These are phyloP conservation scores for Hipparchia semele DNA, from an alignment of 2,888 invertebrate genomes.

Conservation along the genomic window DNA sequence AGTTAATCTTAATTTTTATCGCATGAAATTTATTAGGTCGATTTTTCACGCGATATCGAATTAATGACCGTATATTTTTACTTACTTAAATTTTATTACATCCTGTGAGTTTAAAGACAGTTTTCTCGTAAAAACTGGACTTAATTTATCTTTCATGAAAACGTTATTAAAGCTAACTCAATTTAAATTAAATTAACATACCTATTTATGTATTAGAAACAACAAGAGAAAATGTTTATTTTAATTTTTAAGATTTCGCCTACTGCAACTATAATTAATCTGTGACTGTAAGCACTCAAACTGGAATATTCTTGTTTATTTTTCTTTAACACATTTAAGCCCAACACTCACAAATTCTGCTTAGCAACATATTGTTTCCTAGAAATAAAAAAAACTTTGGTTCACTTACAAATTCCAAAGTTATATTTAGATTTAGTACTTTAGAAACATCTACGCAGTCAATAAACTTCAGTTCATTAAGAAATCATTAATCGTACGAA, in stretches of 20 bases:
- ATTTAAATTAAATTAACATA: too few species aligned
- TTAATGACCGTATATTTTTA: conserved; percentile 11
- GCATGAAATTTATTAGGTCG: conserved; percentile 11
- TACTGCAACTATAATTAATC: too few species aligned
- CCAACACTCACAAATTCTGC: too few species aligned
- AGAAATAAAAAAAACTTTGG: too few species aligned
- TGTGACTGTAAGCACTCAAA: too few species aligned
- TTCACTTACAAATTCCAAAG: background rate
- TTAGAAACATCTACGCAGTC: background rate
- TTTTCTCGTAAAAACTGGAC: background rate
- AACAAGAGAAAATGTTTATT: too few species aligned
- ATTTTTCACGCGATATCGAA: conserved; percentile 16
- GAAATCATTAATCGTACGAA: conserved; percentile 60
- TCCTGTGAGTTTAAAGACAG: conserved; percentile 15
- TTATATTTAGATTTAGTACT: background rate
- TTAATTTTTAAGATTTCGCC: too few species aligned
- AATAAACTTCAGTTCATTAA: conserved; percentile 54
- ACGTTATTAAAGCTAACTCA: background rate
- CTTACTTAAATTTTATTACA: conserved; percentile 19
- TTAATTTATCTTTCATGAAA: background rate
- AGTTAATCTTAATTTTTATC: conserved; percentile 20
- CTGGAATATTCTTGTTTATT: too few species aligned
- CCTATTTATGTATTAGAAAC: too few species aligned
- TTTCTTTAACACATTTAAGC: too few species aligned
- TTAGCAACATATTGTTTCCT: too few species aligned